Evolutionary conservation across 1,140 invertebrate genomes (phyloP), one percentile per base, ranked within the genome.

Genomic region (Cydia pomonella): DNA sequence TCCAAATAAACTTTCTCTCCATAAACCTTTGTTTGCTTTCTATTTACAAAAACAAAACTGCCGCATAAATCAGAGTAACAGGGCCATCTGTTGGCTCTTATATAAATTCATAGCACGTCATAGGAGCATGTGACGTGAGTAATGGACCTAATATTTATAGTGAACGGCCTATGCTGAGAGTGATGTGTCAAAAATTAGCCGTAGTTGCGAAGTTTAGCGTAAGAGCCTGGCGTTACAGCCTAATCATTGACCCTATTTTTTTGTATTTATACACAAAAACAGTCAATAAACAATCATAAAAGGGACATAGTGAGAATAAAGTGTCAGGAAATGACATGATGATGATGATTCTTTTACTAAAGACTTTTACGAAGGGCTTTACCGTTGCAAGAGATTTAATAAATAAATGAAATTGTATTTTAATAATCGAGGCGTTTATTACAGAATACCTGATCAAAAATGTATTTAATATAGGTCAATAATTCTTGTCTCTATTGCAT

Each of bases 121-220:
- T 69, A 69, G 64, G 64, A 69, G 64, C 64, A 69, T 69, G 64
- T 69, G 64, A 69, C 64, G 29, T 69, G 64, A 69, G 64, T 69
- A 69, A 69, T 69, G 64, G 64, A 69, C 64, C 64, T 69, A 69
- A 69, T 69, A 69, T 69, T 69, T 69, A 69, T 69, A 69, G 64
- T 69, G 33, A 69, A 69, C 64, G 64, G 64, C 64, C 64, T 69
- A 69, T 23, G 64, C 6, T 69, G 64, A 66, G 27, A 69, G 64
- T 7, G 64, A 69, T 69, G 64, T 69, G 64, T 69, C 64, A 69
- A 69, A 38, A 69, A 38, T 38, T 69, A 69, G 64, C 33, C 13
- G 27, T 5, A 69, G 13, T 69, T 33, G 18, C 27, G 29, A 69
- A 69, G 7, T 59, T 59, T 9, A 10, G 21, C 53, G 9, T 50